Evolutionary conservation across 2,888 invertebrate species (phyloP).

Genomic region (Agrotis segetum): DNA sequence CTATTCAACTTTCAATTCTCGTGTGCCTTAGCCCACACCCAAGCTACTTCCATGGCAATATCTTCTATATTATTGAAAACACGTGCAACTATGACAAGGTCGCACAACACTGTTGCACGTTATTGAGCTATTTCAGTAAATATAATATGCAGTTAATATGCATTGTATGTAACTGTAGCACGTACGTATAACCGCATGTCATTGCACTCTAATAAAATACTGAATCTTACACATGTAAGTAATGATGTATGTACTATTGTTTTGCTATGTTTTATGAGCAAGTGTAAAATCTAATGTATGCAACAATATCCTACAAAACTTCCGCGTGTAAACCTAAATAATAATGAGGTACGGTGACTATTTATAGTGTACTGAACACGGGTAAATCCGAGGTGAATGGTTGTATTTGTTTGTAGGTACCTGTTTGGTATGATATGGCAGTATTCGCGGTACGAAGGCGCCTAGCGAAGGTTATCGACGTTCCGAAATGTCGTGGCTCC

Average conservation of each 20-base stretch:
- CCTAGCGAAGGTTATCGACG: slow-evolving; percentile 81
- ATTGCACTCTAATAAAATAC: slow-evolving; percentile 54
- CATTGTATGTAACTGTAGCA: slow-evolving; percentile 50
- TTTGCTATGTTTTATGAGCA: slow-evolving; percentile 26
- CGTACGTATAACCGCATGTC: slow-evolving; percentile 49
- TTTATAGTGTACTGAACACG: slow-evolving; percentile 17
- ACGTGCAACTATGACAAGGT: slow-evolving; percentile 57
- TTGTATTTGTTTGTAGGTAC: slow-evolving; percentile 9
- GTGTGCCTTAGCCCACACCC: slow-evolving; percentile 22
- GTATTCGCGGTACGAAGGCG: slow-evolving; percentile 69
- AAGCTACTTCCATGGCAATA: slow-evolving; percentile 46
- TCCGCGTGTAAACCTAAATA: slow-evolving; percentile 30
- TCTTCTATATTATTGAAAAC: slow-evolving; percentile 51
- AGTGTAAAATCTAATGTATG: slow-evolving; percentile 32
- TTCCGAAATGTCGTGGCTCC: slow-evolving; percentile 80
- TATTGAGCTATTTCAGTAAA: slow-evolving; percentile 50
- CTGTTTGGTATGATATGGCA: slow-evolving; percentile 43
- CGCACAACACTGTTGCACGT: slow-evolving; percentile 46
- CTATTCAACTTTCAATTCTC: slow-evolving; percentile 1
- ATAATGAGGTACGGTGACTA: slow-evolving; percentile 4
- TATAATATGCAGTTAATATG: slow-evolving; percentile 45
- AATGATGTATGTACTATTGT: slow-evolving; percentile 32
- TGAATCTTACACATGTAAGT: slow-evolving; percentile 48
- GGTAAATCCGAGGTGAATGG: slow-evolving; percentile 34
- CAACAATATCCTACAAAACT: slow-evolving; percentile 41